Conservation (phyloP, 2,113 vertebrate genomes). For the Gallinago jamesoni region DNA sequence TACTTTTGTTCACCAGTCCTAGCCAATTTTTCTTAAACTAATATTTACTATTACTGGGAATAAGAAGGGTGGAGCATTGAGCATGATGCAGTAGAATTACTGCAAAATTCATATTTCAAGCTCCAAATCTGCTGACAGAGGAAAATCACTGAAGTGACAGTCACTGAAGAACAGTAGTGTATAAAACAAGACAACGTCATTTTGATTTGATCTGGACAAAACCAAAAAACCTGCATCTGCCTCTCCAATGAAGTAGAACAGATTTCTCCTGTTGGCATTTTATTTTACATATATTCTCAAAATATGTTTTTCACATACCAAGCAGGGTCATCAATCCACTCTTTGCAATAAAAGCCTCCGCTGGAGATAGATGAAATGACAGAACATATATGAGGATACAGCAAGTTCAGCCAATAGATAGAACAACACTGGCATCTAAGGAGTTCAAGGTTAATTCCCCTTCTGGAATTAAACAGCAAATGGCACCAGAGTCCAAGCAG, state of each 20-base stretch:
- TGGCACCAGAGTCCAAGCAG: slow-evolving; percentile 39
- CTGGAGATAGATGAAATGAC: slow-evolving; percentile 51
- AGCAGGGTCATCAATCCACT: background rate
- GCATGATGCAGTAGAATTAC: background rate
- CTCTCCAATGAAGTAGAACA: slow-evolving; percentile 44
- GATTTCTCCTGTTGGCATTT: slow-evolving; percentile 52
- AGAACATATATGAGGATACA: slow-evolving; percentile 45
- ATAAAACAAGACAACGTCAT: slow-evolving; percentile 40
- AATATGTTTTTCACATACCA: slow-evolving; percentile 45
- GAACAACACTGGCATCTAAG: slow-evolving; percentile 36
- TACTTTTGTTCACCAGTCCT: background rate
- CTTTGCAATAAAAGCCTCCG: background rate
- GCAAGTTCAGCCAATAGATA: slow-evolving; percentile 35
- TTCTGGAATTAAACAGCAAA: slow-evolving; percentile 55
- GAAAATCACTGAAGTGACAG: background rate
- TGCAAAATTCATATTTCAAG: slow-evolving; percentile 25
- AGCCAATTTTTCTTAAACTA: background rate
- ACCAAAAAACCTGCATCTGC: slow-evolving; percentile 33
- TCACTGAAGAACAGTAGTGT: background rate
- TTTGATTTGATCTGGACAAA: slow-evolving; percentile 56
- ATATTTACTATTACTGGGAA: background rate
- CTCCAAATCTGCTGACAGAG: slow-evolving; percentile 20
- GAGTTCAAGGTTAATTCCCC: slow-evolving; percentile 60
- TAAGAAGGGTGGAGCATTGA: background rate
- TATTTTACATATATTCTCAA: slow-evolving; percentile 48